Evolutionary conservation across 2,888 invertebrate species (phyloP).

Genomic region (Cacoxenus indagator): DNA sequence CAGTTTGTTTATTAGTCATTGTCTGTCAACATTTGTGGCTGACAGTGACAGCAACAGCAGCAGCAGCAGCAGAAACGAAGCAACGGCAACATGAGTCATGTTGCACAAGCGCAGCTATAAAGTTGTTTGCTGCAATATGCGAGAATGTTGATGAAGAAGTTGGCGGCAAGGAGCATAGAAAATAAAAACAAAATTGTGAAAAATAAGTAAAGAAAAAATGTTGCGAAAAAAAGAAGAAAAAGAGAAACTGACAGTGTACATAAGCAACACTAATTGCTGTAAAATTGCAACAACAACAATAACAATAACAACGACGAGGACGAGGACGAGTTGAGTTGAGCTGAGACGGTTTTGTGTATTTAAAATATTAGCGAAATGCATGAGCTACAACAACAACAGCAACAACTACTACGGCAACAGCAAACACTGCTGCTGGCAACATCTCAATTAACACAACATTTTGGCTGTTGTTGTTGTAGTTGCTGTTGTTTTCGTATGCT

Average conservation of each 20-base stretch:
- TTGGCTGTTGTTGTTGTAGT: not conserved
- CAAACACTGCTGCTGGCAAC: too few relatives aligned
- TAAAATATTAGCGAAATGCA: conserved; percentile 20
- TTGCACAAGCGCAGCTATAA: conserved; percentile 33
- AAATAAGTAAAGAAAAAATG: conserved; percentile 11
- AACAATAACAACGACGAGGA: conserved; percentile 17
- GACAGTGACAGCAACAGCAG: not conserved
- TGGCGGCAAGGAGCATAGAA: conserved; percentile 1
- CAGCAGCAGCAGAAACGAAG: conserved; percentile 10
- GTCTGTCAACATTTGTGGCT: conserved; percentile 11
- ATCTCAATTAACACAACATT: conserved; percentile 49
- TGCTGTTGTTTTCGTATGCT: conserved; percentile 20
- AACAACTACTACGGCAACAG: conserved; percentile 11
- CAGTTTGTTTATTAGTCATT: conserved; percentile 20
- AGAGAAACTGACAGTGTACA: conserved; percentile 47
- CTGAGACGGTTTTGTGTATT: conserved; percentile 10
- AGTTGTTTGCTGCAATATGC: not conserved
- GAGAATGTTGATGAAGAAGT: not conserved
- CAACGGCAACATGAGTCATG: conserved; percentile 37
- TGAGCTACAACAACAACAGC: conserved; percentile 2
- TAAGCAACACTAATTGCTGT: conserved; percentile 55
- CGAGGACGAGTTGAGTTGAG: conserved; percentile 23
- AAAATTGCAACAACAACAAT: conserved; percentile 43
- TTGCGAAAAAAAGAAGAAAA: conserved; percentile 33
- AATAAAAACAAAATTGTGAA: not conserved